phyloP scores from a whole-genome alignment of 2,797 vertebrate genomes.

The Strix occidentalis region DNA sequence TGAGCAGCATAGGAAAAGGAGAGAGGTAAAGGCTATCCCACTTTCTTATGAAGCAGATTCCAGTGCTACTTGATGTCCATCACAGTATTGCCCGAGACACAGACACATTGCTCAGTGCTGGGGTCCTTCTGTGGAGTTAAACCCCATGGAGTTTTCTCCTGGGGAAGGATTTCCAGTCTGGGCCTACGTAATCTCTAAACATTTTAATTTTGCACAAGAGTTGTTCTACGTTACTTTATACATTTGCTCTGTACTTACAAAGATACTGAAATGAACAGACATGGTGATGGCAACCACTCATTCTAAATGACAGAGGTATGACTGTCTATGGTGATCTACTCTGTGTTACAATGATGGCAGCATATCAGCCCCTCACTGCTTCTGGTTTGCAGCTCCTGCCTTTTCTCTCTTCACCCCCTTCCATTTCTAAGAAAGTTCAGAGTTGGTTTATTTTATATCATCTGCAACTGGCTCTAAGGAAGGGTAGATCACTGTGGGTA shows the following conservation, averaged over 20 bases:
- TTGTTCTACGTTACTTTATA: neutral
- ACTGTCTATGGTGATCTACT: neutral
- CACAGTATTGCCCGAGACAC: neutral
- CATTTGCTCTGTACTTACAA: neutral
- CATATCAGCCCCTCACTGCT: neutral
- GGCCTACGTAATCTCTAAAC: neutral
- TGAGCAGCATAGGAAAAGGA: neutral
- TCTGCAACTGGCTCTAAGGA: neutral
- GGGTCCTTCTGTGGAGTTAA: neutral
- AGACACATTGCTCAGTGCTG: neutral
- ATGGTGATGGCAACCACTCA: neutral
- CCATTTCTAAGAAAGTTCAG: neutral
- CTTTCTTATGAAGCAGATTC: neutral
- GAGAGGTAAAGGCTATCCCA: neutral
- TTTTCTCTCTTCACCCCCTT: neutral
- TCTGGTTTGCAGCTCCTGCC: neutral
- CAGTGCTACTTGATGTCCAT: neutral
- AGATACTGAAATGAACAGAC: neutral
- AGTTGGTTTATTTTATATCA: conserved; percentile 32
- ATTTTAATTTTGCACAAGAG: neutral
- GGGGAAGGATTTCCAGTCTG: neutral
- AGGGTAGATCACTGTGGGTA: neutral
- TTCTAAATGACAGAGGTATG: neutral
- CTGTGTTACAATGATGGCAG: neutral
- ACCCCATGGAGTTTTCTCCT: neutral